phyloP scores from a whole-genome alignment of 2,113 vertebrate species.

The Chiloscyllium plagiosum region DNA sequence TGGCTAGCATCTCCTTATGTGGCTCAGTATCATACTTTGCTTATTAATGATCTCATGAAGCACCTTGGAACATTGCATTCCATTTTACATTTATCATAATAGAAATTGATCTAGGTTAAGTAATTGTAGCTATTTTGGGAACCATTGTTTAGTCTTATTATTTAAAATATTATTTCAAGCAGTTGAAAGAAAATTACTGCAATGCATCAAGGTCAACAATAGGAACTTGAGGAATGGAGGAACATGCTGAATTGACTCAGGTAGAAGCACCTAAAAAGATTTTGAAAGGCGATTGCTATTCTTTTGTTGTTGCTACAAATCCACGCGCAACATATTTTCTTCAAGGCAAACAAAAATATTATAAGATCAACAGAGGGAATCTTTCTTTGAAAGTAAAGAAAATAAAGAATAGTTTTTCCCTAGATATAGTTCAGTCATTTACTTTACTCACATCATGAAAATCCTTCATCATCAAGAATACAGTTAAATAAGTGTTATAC shows the following conservation, averaged over 20 bases:
- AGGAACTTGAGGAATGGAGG: background rate
- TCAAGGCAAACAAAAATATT: background rate
- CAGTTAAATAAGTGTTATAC: conserved; percentile 40
- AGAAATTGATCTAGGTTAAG: background rate
- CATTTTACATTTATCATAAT: no score
- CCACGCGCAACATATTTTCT: background rate
- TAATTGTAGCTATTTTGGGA: background rate
- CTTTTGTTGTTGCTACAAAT: background rate
- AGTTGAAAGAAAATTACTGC: background rate
- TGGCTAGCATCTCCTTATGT: no score
- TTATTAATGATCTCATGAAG: no score
- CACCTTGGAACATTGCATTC: no score
- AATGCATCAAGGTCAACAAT: background rate
- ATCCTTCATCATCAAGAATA: background rate
- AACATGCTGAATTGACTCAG: background rate
- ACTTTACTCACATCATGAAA: background rate
- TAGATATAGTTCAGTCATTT: no score
- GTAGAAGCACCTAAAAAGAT: background rate
- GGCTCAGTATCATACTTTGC: no score
- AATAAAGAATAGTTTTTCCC: background rate
- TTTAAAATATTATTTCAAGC: background rate
- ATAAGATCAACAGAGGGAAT: background rate
- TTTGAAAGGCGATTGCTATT: background rate
- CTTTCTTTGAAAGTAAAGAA: background rate
- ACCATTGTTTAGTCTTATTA: background rate